phyloP scores from a whole-genome alignment of 2,888 invertebrate species.

The Flabesymbios commensalis region DNA sequence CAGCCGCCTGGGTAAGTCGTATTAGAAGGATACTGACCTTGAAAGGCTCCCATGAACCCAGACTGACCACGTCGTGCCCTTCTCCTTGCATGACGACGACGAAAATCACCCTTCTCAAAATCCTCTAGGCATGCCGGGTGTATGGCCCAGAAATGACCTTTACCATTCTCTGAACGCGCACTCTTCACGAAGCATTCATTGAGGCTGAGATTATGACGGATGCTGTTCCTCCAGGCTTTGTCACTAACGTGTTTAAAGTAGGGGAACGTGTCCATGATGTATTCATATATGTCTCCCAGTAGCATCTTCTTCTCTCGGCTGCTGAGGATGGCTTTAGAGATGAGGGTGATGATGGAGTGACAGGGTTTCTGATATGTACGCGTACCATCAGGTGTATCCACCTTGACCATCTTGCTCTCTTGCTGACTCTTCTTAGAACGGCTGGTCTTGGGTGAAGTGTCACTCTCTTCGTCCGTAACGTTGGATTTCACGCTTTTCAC shows the following conservation, averaged over 20 bases:
- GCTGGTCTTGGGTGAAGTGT: no score
- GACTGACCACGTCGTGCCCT: background rate
- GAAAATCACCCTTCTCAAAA: slow-evolving; percentile 21
- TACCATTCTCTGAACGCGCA: slow-evolving; percentile 74
- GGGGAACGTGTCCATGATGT: slow-evolving; percentile 51
- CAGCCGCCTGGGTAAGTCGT: no score
- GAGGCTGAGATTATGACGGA: slow-evolving; percentile 56
- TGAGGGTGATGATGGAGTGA: slow-evolving; percentile 33
- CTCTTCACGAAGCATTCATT: slow-evolving; percentile 58
- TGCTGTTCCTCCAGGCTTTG: slow-evolving; percentile 57
- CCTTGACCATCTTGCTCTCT: no score
- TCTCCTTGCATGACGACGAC: slow-evolving; percentile 3
- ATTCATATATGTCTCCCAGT: slow-evolving; percentile 57
- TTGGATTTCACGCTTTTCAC: no score
- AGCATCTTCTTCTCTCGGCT: slow-evolving; percentile 48
- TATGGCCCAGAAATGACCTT: slow-evolving; percentile 88
- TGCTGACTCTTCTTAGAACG: no score
- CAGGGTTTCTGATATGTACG: background rate
- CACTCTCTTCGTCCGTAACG: no score
- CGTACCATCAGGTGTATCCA: no score
- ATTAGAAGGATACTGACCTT: no score
- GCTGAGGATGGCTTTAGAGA: slow-evolving; percentile 58
- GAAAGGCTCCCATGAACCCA: no score
- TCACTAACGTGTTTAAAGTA: slow-evolving; percentile 49
- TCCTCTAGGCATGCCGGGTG: slow-evolving; percentile 22